These are phyloP conservation scores for Ochropacha duplaris DNA, from an alignment of 2,888 invertebrate species.

Conservation along the genomic window DNA sequence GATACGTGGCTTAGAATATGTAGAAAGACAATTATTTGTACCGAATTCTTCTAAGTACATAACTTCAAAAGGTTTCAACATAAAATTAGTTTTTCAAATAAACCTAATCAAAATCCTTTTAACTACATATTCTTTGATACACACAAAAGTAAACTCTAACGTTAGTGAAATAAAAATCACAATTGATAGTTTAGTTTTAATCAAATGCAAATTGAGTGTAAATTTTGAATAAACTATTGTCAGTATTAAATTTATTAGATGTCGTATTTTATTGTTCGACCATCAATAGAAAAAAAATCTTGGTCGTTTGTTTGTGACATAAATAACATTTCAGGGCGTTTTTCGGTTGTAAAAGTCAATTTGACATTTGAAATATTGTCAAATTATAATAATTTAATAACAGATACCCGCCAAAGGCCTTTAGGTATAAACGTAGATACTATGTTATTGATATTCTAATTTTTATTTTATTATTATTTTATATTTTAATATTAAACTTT, in stretches of 20 bases:
- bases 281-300: slow-evolving; percentile 21
- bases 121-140: not conserved
- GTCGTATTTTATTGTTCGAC: slow-evolving; percentile 34
- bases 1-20: too few species aligned
- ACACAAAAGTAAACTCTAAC: slow-evolving; percentile 1
- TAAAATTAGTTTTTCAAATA: not conserved
- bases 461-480: too few species aligned
- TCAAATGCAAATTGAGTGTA: slow-evolving; percentile 43
- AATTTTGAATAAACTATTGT: slow-evolving; percentile 40
- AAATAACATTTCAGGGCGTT: not conserved
- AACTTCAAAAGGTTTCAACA: not conserved
- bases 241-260: slow-evolving; percentile 38
- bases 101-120: not conserved
- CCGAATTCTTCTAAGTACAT: too few species aligned
- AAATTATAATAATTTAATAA: not conserved
- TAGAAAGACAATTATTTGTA: too few species aligned
- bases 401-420: not conserved
- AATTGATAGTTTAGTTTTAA: slow-evolving; percentile 11
- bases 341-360: not conserved
- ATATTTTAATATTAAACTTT: too few species aligned
- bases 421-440: not conserved
- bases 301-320: slow-evolving; percentile 26
- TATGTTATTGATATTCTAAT: not conserved
- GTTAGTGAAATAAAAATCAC: not conserved
- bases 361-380: slow-evolving; percentile 6